Evolutionary conservation across 2,888 invertebrate species (phyloP).

Genomic region (Atrina japonica): DNA sequence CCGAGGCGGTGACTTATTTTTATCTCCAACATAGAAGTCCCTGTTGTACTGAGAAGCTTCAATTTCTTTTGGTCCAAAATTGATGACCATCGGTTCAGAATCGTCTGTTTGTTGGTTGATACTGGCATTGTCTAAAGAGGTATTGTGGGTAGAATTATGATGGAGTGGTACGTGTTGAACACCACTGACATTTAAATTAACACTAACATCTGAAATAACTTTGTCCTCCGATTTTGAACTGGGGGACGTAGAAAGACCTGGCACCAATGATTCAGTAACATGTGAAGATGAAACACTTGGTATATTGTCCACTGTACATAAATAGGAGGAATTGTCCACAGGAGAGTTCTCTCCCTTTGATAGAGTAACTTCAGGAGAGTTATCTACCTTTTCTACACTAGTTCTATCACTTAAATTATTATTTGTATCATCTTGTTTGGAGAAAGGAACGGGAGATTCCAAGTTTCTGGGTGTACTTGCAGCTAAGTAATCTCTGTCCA

Average conservation of each 20-base stretch:
- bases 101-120: slow-evolving; percentile 18
- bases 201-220: too few species aligned
- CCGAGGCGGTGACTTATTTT: slow-evolving; percentile 42
- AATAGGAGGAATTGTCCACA: too few species aligned
- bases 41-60: slow-evolving; percentile 64
- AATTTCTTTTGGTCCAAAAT: slow-evolving; percentile 69
- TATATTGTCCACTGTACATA: too few species aligned
- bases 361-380: background rate
- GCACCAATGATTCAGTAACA: too few species aligned
- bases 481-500: slow-evolving; percentile 45
- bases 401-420: slow-evolving; percentile 2
- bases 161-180: too few species aligned
- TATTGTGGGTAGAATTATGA: too few species aligned
- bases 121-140: too few species aligned
- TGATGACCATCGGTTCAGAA: slow-evolving; percentile 44
- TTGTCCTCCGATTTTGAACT: too few species aligned
- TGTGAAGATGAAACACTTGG: too few species aligned
- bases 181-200: too few species aligned
- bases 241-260: too few species aligned
- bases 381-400: background rate
- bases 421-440: slow-evolving; percentile 13
- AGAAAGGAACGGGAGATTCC: slow-evolving; percentile 13
- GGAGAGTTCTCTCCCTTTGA: too few species aligned
- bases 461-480: slow-evolving; percentile 54
- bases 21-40: slow-evolving; percentile 68